Evolutionary conservation across 2,888 invertebrate genomes (phyloP).

Genomic region (Eristalis pertinax): DNA sequence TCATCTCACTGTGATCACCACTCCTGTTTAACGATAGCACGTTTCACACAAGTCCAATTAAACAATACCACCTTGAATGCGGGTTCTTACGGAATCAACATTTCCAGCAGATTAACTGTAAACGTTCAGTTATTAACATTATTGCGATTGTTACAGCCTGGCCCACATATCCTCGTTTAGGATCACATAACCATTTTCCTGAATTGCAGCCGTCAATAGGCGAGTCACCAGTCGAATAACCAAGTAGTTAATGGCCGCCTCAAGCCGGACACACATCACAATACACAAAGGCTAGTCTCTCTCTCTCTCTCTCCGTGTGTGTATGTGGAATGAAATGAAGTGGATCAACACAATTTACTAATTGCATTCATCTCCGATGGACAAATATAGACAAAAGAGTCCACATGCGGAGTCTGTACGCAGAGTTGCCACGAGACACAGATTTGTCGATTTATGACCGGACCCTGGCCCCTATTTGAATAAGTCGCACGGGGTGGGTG

Average conservation of each 20-base stretch:
- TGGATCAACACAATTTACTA: conserved; percentile 47
- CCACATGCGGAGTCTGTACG: background rate
- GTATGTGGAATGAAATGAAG: background rate
- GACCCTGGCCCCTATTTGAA: conserved; percentile 25
- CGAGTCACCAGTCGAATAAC: conserved; percentile 13
- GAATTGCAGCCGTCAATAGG: conserved; percentile 6
- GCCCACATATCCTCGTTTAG: conserved; percentile 1
- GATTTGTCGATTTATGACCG: conserved; percentile 39
- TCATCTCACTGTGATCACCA: background rate
- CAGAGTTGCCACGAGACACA: conserved; percentile 8
- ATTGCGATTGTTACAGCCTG: conserved; percentile 28
- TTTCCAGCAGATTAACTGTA: conserved; percentile 44
- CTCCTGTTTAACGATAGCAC: conserved; percentile 9
- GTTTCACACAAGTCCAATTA: conserved; percentile 36
- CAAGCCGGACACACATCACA: background rate
- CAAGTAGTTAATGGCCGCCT: conserved; percentile 27
- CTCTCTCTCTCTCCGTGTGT: background rate
- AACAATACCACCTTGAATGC: conserved; percentile 30
- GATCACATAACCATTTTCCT: conserved; percentile 13
- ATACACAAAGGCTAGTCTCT: background rate
- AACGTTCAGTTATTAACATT: conserved; percentile 49
- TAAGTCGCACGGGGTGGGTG: background rate
- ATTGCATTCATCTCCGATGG: conserved; percentile 45
- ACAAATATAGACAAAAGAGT: conserved; percentile 40
- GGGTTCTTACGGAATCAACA: conserved; percentile 42